Conservation (phyloP, 1,140 invertebrate species). For the Lycorma delicatula region DNA sequence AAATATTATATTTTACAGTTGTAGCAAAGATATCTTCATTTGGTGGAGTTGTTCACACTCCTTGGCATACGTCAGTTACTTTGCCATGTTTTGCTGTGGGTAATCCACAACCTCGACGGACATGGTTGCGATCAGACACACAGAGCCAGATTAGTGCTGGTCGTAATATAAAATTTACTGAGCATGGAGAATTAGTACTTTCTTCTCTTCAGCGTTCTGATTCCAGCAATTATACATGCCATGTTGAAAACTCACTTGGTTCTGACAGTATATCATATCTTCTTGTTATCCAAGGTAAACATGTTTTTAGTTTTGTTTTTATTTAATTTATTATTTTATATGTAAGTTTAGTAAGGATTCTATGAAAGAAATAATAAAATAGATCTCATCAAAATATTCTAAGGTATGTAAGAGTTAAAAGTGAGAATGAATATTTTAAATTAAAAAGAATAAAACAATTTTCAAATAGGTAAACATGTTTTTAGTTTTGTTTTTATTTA, state of each 20-base stretch:
- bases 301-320: too few relatives aligned
- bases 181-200: slow-evolving; percentile 55
- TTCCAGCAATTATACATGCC: slow-evolving; percentile 38
- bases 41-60: slow-evolving; percentile 51
- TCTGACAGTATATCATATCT: slow-evolving; percentile 41
- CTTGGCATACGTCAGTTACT: slow-evolving; percentile 53
- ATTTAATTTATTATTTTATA: too few relatives aligned
- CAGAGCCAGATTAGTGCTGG: slow-evolving; percentile 39
- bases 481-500: too few relatives aligned
- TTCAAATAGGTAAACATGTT: too few relatives aligned
- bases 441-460: too few relatives aligned
- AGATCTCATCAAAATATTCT: too few relatives aligned
- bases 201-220: slow-evolving; percentile 45
- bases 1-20: slow-evolving; percentile 36
- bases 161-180: slow-evolving; percentile 47
- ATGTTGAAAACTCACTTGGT: slow-evolving; percentile 37
- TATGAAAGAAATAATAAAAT: too few relatives aligned
- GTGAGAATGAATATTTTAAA: too few relatives aligned
- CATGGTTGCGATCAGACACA: slow-evolving; percentile 50
- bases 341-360: too few relatives aligned
- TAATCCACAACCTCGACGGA: slow-evolving; percentile 45
- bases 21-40: slow-evolving; percentile 61
- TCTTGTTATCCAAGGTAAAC: slow-evolving; percentile 45
- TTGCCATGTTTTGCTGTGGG: slow-evolving; percentile 57
- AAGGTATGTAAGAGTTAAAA: too few relatives aligned